Evolutionary conservation across 2,113 vertebrate genomes (phyloP), one percentile per base, ranked within the genome.

Genomic region (Tympanuchus pallidicinctus): DNA sequence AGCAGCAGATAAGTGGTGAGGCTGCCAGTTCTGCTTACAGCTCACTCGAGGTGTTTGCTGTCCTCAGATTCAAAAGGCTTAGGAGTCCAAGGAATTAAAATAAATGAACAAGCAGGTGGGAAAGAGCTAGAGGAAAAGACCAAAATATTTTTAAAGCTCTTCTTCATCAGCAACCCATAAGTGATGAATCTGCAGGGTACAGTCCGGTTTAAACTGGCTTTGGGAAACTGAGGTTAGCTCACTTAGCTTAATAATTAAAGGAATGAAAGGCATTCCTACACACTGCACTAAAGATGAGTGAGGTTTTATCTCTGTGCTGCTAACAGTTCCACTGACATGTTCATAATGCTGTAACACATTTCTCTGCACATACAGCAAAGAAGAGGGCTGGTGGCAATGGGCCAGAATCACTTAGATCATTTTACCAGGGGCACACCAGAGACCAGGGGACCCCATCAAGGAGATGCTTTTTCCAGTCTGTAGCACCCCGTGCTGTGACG

Each of bases 381-480:
- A 92, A 96, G 91, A 97, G 28, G 94, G 96, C 97, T 97, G 18
- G 83, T 98, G 98, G 97, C 97, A 97, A 81, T 30, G 96, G 95
- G 97, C 97, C 97, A 98, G 97, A 98, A 97, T 97, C 97, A 98
- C 98, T 98, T 98, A 98, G 98, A 98, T 98, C 97, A 96, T 98
- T 98, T 98, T 98, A 98, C 98, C 97, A 97, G 97, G 97, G 97
- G 96, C 94, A 93, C 94, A 94, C 42, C 91, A 97, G 97, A 95
- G 97, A 98, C 97, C 95, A 84, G 97, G 95, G 96, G 97, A 95
- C 97, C 97, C 91, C 79, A 97, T 94, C 94, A 90, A 96, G 97
- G 96, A 94, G 85, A 89, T 76, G 80, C 94, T 97, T 94, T 97
- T 98, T 97, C 97, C 97, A 98, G 96, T 95, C 97, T 88, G 69